phyloP scores from a whole-genome alignment of 1,140 invertebrate species.

The Ylistrum balloti region DNA sequence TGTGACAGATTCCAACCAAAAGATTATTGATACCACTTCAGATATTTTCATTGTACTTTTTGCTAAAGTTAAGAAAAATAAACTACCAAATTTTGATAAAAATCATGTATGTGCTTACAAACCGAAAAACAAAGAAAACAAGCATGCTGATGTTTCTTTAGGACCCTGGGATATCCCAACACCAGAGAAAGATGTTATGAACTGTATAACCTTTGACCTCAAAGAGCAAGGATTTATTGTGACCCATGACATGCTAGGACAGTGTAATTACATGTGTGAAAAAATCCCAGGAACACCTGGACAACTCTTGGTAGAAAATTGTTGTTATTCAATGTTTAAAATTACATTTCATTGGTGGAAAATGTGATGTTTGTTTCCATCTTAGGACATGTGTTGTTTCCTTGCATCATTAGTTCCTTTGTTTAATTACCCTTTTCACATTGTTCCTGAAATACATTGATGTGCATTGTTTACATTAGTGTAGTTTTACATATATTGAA shows the following conservation, averaged over 20 bases:
- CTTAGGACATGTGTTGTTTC: no score
- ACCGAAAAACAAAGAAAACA: conserved; percentile 47
- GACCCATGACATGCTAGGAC: conserved; percentile 57
- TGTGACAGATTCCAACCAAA: conserved; percentile 47
- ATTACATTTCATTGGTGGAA: conserved; percentile 72
- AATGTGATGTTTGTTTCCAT: conserved; percentile 47
- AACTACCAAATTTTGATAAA: conserved; percentile 60
- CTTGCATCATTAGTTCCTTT: no score
- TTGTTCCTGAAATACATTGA: no score
- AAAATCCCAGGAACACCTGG: conserved; percentile 52
- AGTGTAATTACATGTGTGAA: conserved; percentile 65
- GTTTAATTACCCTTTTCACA: no score
- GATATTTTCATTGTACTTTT: conserved; percentile 59
- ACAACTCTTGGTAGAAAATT: conserved; percentile 57
- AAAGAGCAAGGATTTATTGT: conserved; percentile 64
- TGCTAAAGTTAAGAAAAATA: conserved; percentile 58
- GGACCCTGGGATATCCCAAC: conserved; percentile 66
- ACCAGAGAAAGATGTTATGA: conserved; percentile 67
- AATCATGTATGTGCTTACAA: conserved; percentile 61
- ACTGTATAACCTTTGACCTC: conserved; percentile 67
- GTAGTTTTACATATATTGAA: no score
- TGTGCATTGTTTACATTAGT: no score
- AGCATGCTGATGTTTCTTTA: conserved; percentile 58
- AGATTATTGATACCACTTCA: conserved; percentile 58
- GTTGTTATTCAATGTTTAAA: conserved; percentile 58